Evolutionary conservation across 2,888 invertebrate genomes (phyloP).

Genomic region (Pseudanteris insignis): DNA sequence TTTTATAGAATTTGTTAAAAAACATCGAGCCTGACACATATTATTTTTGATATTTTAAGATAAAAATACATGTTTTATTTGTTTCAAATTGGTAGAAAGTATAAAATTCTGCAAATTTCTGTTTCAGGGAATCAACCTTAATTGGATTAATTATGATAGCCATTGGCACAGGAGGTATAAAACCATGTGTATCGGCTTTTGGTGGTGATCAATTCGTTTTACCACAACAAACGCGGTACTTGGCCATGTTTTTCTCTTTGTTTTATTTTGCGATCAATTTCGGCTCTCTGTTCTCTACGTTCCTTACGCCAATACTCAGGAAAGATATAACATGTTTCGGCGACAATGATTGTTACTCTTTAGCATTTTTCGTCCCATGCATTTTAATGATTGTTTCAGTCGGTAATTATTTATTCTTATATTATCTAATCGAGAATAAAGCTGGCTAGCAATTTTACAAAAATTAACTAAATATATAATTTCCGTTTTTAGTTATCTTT

Average conservation of each 20-base stretch:
- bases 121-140: constrained; percentile 72
- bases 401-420: constrained; percentile 71
- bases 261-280: constrained; percentile 95
- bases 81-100: not conserved
- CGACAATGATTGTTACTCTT: constrained; percentile 79
- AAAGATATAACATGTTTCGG: constrained; percentile 82
- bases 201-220: constrained; percentile 93
- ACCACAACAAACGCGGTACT: constrained; percentile 80
- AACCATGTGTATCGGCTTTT: constrained; percentile 94
- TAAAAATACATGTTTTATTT: no score
- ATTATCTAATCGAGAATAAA: no score
- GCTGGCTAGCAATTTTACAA: no score
- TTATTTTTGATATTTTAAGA: no score
- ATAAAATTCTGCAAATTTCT: constrained; percentile 14
- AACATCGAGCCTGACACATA: no score
- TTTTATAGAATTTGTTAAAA: not conserved
- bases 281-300: constrained; percentile 88
- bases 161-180: constrained; percentile 93
- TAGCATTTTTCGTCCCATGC: constrained; percentile 91
- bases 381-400: constrained; percentile 84
- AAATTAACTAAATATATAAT: no score
- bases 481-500: constrained; percentile 75
- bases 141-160: constrained; percentile 80
- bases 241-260: constrained; percentile 89
- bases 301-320: constrained; percentile 87